These are phyloP conservation scores for Zelostemma sp. DNA, from an alignment of 1,140 invertebrate genomes.

Conservation along the genomic window DNA sequence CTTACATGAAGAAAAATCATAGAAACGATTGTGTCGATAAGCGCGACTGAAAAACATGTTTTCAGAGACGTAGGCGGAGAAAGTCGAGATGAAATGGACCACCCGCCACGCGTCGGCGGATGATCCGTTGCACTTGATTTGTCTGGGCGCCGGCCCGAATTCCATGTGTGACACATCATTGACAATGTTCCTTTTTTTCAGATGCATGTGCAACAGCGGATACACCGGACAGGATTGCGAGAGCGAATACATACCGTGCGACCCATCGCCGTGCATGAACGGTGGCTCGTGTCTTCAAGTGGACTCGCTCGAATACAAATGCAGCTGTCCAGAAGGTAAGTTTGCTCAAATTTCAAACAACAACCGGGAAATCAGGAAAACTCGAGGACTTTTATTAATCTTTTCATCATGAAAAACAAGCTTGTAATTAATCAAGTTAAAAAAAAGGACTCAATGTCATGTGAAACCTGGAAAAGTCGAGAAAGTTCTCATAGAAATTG, in stretches of 20 bases:
- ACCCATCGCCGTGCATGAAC: slow-evolving; percentile 91
- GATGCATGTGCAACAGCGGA: slow-evolving; percentile 89
- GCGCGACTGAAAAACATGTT: not conserved
- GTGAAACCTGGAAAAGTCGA: no score
- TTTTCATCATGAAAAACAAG: no score
- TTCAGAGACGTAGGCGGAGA: not conserved
- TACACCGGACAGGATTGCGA: slow-evolving; percentile 93
- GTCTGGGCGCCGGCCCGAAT: not conserved
- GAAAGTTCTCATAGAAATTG: no score
- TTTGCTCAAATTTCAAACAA: slow-evolving; percentile 35
- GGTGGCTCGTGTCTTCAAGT: slow-evolving; percentile 85
- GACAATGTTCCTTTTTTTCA: slow-evolving; percentile 67
- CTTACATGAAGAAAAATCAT: not conserved
- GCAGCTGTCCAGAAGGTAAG: slow-evolving; percentile 89
- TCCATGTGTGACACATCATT: not conserved
- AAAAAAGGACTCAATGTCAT: no score
- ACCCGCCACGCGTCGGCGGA: not conserved
- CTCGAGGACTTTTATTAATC: no score
- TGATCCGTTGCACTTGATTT: not conserved
- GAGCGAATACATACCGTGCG: slow-evolving; percentile 89
- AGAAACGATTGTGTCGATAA: not conserved
- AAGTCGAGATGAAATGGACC: slow-evolving; percentile 6
- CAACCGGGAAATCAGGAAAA: no score
- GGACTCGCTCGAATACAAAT: slow-evolving; percentile 85
- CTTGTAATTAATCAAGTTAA: no score